phyloP scores from a whole-genome alignment of 2,113 vertebrate species.

The Pedionomus torquatus region DNA sequence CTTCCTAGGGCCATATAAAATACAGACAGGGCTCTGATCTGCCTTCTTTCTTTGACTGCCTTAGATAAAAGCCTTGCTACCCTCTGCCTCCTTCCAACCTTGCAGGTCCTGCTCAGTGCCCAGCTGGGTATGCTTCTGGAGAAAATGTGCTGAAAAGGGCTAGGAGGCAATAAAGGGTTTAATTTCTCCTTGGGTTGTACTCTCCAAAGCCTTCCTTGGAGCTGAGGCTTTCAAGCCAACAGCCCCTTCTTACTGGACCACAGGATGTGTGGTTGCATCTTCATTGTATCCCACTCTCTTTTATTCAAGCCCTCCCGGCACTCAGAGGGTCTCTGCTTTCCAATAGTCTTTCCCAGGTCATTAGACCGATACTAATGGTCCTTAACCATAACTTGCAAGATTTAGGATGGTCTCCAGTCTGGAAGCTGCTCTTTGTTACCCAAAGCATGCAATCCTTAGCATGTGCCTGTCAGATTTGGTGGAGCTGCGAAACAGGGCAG shows the following conservation, averaged over 20 bases:
- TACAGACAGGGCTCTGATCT: not conserved
- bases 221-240: not conserved
- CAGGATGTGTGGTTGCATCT: rapidly evolving
- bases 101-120: not conserved
- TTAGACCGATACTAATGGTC: rapidly evolving
- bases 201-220: not conserved
- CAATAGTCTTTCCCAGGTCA: not conserved
- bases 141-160: not conserved
- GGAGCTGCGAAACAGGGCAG: rapidly evolving
- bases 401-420: not conserved
- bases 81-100: not conserved
- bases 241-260: rapidly evolving
- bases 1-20: not conserved
- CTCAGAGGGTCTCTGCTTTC: not conserved
- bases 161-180: not conserved
- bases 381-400: rapidly evolving
- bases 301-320: not conserved
- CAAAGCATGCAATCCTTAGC: rapidly evolving
- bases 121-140: not conserved
- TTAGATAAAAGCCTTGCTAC: rapidly evolving
- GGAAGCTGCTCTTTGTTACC: not conserved
- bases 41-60: rapidly evolving
- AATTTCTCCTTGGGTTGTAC: not conserved
- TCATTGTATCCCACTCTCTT: rapidly evolving
- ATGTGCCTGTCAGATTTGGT: too few species aligned